Evolutionary conservation across 2,797 vertebrate species (phyloP).

Genomic region (Prunella strophiata): DNA sequence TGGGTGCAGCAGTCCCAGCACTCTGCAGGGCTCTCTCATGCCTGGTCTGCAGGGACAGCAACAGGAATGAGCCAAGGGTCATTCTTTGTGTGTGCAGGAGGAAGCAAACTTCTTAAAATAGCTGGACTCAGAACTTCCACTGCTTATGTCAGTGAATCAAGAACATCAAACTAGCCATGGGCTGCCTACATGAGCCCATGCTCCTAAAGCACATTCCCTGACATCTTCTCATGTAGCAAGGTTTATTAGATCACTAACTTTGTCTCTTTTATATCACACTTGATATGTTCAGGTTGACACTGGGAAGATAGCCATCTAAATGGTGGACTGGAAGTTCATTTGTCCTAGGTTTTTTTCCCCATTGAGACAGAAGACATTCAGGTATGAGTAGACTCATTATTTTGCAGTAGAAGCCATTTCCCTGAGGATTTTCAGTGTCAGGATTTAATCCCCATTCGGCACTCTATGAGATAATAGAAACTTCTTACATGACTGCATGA

Average conservation of each 20-base stretch:
- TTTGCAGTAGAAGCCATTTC: constrained; percentile 1
- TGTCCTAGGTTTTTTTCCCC: neutral
- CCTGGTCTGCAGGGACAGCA: neutral
- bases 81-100: neutral
- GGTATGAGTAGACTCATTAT: constrained; percentile 14
- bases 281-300: neutral
- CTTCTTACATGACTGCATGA: neutral
- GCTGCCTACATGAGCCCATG: neutral
- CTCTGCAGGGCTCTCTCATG: neutral
- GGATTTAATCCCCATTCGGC: constrained; percentile 15
- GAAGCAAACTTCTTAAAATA: fast-evolving
- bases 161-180: neutral
- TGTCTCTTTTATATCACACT: neutral
- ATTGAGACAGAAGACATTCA: neutral
- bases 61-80: neutral
- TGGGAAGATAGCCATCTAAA: neutral
- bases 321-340: neutral
- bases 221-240: neutral
- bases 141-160: neutral
- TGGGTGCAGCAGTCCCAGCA: neutral
- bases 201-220: neutral
- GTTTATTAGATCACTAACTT: neutral
- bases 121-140: neutral
- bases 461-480: constrained; percentile 40
- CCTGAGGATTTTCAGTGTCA: constrained; percentile 4